Base-by-base conservation (phyloP, 2,113 vertebrate genomes). In the Anolis carolinensis region DNA sequence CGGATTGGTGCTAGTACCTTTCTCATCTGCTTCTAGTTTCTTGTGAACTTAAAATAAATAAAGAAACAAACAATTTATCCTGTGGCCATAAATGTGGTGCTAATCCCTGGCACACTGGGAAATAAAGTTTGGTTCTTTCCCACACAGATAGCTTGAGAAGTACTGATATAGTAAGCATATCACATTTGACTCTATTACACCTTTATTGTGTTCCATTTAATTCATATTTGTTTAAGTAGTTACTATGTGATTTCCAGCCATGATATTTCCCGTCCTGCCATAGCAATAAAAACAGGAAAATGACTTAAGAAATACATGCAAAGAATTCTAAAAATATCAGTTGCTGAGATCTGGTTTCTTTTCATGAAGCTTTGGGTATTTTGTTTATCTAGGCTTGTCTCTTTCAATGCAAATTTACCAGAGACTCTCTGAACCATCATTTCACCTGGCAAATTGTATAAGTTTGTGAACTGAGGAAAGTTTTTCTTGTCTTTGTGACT, bases 331-430 rank as follows among this genome's bases (percentile, higher is more conserved):
- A 90, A 88, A 95, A 92, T 92, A 86, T 67, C 82, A 84, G 82
- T 27, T 85, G 90, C 63, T 91, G 68, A 68, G 86, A 83, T 90
- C 89, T 93, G 84, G 48, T 73, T 94, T 92, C 86, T 95, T 78
- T 86, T 90, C 92, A 90, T 32, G 91, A 90, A 88, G 50, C 23
- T 62, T 44, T 65, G n/a, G 25, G 48, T 75, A 82, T 89, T 96
- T 95, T 96, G 91, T 89, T 92, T 95, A 94, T 92, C 91, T 87
- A 82, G 70, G 89, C 91, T 59, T 63, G 68, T 75, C 87, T 85
- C 80, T 94, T 95, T 89, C 67, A 79, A 94, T 93, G 90, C 92
- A 96, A 95, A 95, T 93, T 75, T 25, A 8, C 55, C 6, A 62
- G 36, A 44, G 48, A 71, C 27, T 44, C 25, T 86, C 65, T 73